A percentile compares a stretch with the other conserved stretches of the same genome.
phyloP scores from a whole-genome alignment of 2,113 vertebrate species.

The Haliaeetus leucogaster region DNA sequence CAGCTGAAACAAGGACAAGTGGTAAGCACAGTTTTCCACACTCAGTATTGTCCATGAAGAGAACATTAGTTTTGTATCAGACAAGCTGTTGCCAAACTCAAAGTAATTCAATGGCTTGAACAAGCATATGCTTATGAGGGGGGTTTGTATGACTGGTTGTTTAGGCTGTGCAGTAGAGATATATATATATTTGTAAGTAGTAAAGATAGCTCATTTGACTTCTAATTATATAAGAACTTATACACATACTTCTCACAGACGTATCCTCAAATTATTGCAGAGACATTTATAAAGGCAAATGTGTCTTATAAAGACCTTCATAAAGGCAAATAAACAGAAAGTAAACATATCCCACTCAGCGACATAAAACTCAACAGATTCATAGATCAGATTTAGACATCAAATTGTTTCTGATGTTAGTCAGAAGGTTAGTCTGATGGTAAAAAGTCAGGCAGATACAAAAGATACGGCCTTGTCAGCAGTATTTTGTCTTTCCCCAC shows the following conservation, averaged over 20 bases:
- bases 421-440: neutral
- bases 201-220: neutral
- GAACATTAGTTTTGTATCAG: neutral
- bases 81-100: neutral
- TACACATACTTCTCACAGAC: neutral
- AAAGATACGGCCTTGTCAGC: neutral
- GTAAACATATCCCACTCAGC: rapidly evolving
- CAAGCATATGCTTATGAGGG: neutral
- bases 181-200: neutral
- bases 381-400: neutral
- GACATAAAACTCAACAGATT: neutral
- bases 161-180: neutral
- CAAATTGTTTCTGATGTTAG: rapidly evolving
- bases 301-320: neutral
- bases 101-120: neutral
- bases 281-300: neutral
- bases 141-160: neutral
- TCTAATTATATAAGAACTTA: neutral
- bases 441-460: neutral
- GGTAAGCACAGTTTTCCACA: neutral
- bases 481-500: neutral
- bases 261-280: neutral
- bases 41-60: neutral
- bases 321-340: neutral
- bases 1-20: no score